A percentile compares a stretch with the other conserved stretches of the same genome.
Evolutionary conservation across 2,888 invertebrate species (phyloP).

Genomic region (Agonopterix alstromeriana): DNA sequence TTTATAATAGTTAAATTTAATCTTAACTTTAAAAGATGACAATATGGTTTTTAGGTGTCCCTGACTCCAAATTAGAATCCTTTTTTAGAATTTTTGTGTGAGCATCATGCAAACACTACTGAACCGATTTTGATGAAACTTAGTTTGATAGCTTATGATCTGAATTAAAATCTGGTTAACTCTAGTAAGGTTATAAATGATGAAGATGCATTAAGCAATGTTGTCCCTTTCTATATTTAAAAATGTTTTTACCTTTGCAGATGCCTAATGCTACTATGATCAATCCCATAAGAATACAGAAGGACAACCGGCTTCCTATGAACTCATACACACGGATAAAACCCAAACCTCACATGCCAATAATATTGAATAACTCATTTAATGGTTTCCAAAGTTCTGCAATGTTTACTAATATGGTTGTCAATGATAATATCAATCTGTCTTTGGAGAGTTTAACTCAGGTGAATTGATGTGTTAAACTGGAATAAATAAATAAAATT

Average conservation of each 20-base stretch:
- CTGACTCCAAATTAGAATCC: too few species aligned
- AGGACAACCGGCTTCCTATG: slow-evolving; percentile 13
- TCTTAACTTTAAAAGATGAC: not conserved
- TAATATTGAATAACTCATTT: slow-evolving; percentile 22
- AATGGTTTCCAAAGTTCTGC: slow-evolving; percentile 43
- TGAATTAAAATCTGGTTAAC: too few species aligned
- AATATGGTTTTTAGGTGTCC: too few species aligned
- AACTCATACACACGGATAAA: slow-evolving; percentile 30
- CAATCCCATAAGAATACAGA: slow-evolving; percentile 29
- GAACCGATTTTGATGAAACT: too few species aligned
- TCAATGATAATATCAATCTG: slow-evolving; percentile 18
- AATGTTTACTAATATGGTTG: slow-evolving; percentile 21
- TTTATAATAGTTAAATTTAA: too few species aligned
- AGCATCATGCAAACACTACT: too few species aligned
- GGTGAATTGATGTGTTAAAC: slow-evolving; percentile 32
- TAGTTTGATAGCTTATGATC: too few species aligned
- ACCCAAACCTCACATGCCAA: slow-evolving; percentile 29
- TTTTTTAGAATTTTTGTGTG: too few species aligned
- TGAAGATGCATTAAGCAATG: too few species aligned
- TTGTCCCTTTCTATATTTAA: too few species aligned
- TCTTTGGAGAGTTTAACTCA: slow-evolving; percentile 68
- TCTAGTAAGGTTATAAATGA: too few species aligned
- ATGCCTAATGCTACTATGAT: slow-evolving; percentile 25
- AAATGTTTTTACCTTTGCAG: slow-evolving; percentile 18
- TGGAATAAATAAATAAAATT: not conserved